A percentile compares a stretch with the other conserved stretches of the same genome.
These are phyloP conservation scores for Neotoxoptera formosana DNA, from an alignment of 1,140 invertebrate species.

Conservation along the genomic window DNA sequence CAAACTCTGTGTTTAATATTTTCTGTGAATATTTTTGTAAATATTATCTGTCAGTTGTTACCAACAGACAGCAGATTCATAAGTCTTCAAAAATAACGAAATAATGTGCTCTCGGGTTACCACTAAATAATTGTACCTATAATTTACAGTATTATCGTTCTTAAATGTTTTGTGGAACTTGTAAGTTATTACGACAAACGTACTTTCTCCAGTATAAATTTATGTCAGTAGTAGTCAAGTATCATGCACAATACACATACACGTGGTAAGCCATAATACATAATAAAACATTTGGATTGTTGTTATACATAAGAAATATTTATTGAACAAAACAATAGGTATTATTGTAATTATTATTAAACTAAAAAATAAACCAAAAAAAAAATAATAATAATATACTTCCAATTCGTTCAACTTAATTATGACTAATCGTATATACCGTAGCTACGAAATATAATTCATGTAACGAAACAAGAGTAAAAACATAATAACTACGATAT, in stretches of 20 bases:
- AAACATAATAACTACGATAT: not conserved
- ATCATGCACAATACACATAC: not conserved
- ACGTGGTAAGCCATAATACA: not conserved
- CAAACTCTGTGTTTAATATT: not conserved
- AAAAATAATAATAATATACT: too few species aligned
- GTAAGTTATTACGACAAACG: not conserved
- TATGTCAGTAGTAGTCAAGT: not conserved
- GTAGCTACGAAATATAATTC: not conserved
- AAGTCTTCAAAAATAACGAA: not conserved
- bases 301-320: too few species aligned
- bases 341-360: too few species aligned
- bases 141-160: not conserved
- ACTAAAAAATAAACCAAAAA: too few species aligned
- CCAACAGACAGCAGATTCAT: not conserved
- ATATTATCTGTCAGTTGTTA: not conserved
- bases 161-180: not conserved
- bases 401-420: not conserved
- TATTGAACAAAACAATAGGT: not conserved
- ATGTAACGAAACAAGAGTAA: not conserved
- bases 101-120: not conserved
- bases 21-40: not conserved
- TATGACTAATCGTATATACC: not conserved
- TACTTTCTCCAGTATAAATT: not conserved
- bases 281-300: not conserved
- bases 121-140: not conserved